Evolutionary conservation across 2,797 vertebrate genomes (phyloP).

Genomic region (Cichlasoma orientale): DNA sequence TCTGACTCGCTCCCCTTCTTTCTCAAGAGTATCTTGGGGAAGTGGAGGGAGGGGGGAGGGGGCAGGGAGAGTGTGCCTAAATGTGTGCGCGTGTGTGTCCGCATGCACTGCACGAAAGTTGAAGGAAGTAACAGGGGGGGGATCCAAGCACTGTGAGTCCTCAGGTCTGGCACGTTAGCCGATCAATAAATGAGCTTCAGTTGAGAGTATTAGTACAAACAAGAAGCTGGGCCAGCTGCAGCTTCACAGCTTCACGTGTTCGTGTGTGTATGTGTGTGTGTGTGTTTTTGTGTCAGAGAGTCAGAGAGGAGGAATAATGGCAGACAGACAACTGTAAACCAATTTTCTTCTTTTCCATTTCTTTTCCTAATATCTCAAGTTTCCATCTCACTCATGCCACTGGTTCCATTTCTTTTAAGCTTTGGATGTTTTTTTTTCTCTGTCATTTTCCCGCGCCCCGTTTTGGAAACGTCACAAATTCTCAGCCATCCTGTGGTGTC

Average conservation of each 20-base stretch:
- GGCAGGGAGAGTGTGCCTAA: slow-evolving; percentile 14
- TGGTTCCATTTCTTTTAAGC: slow-evolving; percentile 42
- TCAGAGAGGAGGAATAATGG: slow-evolving; percentile 34
- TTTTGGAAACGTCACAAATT: slow-evolving; percentile 45
- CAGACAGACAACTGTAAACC: slow-evolving; percentile 51
- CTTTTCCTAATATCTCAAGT: slow-evolving; percentile 42
- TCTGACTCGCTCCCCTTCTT: slow-evolving; percentile 63
- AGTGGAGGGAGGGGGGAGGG: slow-evolving; percentile 35
- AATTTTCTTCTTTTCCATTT: slow-evolving; percentile 50
- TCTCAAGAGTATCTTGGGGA: slow-evolving; percentile 56
- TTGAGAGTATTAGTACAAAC: slow-evolving; percentile 85
- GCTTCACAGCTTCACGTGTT: slow-evolving; percentile 62
- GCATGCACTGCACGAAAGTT: slow-evolving; percentile 32
- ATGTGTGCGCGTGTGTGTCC: slow-evolving; percentile 50
- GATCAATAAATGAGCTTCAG: slow-evolving; percentile 85
- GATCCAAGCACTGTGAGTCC: slow-evolving; percentile 67
- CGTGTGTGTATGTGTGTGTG: slow-evolving; percentile 18
- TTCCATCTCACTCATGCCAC: slow-evolving; percentile 24
- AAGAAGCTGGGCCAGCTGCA: slow-evolving; percentile 70
- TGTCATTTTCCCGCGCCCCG: slow-evolving; percentile 16
- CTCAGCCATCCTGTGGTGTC: slow-evolving; percentile 33
- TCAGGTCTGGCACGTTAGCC: slow-evolving; percentile 79
- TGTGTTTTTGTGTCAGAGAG: slow-evolving; percentile 14
- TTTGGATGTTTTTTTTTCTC: slow-evolving; percentile 29
- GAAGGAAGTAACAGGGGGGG: slow-evolving; percentile 48